A percentile compares a stretch with the other conserved stretches of the same genome.
phyloP scores from a whole-genome alignment of 2,113 vertebrate species.

The Cardinalis cardinalis region DNA sequence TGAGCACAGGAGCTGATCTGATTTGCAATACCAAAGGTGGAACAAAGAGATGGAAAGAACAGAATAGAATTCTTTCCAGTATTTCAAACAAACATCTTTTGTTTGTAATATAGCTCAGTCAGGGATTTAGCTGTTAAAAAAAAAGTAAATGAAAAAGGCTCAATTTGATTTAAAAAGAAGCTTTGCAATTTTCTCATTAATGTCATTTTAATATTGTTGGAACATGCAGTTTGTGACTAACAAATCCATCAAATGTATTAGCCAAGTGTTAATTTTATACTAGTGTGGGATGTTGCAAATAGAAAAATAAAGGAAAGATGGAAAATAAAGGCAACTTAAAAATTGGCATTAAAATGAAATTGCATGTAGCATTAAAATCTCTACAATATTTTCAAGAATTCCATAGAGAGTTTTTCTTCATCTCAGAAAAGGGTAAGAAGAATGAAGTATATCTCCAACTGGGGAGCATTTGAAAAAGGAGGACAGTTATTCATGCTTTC shows the following conservation, averaged over 20 bases:
- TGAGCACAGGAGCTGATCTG: background rate
- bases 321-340: background rate
- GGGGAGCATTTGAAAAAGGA: background rate
- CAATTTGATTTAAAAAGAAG: background rate
- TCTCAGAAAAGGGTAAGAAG: background rate
- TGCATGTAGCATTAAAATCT: background rate
- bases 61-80: background rate
- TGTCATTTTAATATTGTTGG: background rate
- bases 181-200: background rate
- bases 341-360: background rate
- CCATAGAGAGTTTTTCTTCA: background rate
- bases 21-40: background rate
- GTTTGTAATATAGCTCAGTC: background rate
- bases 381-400: background rate
- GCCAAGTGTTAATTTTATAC: background rate
- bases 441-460: background rate
- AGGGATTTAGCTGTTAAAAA: background rate
- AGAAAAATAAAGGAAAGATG: background rate
- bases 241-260: background rate
- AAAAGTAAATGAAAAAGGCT: background rate
- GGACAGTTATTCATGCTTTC: background rate
- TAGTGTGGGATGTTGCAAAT: background rate
- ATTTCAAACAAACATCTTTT: background rate
- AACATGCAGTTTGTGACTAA: background rate
- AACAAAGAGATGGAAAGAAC: background rate